phyloP scores from a whole-genome alignment of 1,140 invertebrate genomes.

The Panagrolaimus sp. region DNA sequence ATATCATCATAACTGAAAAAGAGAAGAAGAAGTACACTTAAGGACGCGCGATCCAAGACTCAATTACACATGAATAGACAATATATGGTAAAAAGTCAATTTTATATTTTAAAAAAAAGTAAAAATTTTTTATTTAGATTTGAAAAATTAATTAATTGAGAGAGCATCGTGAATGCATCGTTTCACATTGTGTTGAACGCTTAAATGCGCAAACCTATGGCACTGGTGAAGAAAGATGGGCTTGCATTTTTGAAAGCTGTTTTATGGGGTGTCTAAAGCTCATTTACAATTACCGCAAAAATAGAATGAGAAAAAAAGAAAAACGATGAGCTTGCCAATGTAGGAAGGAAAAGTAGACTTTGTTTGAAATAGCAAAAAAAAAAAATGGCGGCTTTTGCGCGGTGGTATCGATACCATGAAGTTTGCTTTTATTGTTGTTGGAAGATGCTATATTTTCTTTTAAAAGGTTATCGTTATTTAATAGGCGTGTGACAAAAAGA shows the following conservation, averaged over 20 bases:
- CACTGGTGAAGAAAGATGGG: not conserved
- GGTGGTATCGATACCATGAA: too few relatives aligned
- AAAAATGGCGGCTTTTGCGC: too few relatives aligned
- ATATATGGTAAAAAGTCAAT: not conserved
- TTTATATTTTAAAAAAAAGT: not conserved
- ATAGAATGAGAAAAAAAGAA: not conserved
- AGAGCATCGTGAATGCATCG: slow-evolving; percentile 10
- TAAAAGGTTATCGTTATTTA: too few relatives aligned
- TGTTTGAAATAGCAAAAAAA: too few relatives aligned
- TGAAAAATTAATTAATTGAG: slow-evolving; percentile 15
- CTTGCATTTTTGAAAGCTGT: not conserved
- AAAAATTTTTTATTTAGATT: not conserved
- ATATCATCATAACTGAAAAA: slow-evolving; percentile 1
- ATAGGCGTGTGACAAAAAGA: too few relatives aligned
- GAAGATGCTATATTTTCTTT: too few relatives aligned
- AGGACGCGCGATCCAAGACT: not conserved
- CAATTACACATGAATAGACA: slow-evolving; percentile 9
- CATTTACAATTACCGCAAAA: not conserved
- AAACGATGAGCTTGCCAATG: too few relatives aligned
- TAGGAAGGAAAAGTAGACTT: too few relatives aligned
- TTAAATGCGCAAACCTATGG: not conserved
- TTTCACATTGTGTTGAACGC: not conserved
- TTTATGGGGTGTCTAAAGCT: not conserved
- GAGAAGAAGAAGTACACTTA: too few relatives aligned
- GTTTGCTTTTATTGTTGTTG: too few relatives aligned